Evolutionary conservation across 1,140 invertebrate species (phyloP), one percentile per base, ranked within the genome.

Genomic region (Plectrocnemia conspersa): DNA sequence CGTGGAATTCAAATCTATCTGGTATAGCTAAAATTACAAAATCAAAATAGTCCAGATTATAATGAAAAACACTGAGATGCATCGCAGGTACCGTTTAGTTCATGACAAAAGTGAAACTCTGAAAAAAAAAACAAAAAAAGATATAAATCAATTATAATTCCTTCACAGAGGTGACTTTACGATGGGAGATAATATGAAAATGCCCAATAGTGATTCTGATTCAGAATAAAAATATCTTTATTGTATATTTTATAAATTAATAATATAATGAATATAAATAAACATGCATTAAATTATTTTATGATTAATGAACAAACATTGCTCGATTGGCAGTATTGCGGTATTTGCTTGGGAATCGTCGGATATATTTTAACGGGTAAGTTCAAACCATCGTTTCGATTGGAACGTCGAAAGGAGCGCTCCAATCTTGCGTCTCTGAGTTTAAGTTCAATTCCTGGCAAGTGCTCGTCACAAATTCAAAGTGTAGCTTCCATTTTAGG

Each of bases 301-400:
- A 74, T 73, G 16, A 64, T 66, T 59, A 74, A 64, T 33, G 70
- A 72, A 56, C 72, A 76, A 5, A 67, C 66, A 65, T 74, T 72
- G 67, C 67, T 72, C 16, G 69, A 69, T n/a, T 68, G 63, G 49
- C 68, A 61, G 64, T 73, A 70, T 64, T 82, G 80, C 15, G 79
- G 78, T 2, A 90, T 84, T 66, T 92, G 88, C 44, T 85, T 74
- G 0, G 93, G 91, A 58, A 89, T 83, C 2, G 93, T 92, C 0
- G 93, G 89, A 75, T 92, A 92, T 40, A 97, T 83, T 65, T 88
- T 89, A 35, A 98, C 85, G 2, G 94, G 94, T 21, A 97, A 75
- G 76, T 97, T 92, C 95, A 98, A 1, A 96, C 85, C 92, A 97
- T 97, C 7, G 94, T 97, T 73, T 98, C 93, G 47, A 98, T 93